These are phyloP conservation scores for Eurytoma adleriae DNA, from an alignment of 2,888 invertebrate genomes.

Conservation along the genomic window DNA sequence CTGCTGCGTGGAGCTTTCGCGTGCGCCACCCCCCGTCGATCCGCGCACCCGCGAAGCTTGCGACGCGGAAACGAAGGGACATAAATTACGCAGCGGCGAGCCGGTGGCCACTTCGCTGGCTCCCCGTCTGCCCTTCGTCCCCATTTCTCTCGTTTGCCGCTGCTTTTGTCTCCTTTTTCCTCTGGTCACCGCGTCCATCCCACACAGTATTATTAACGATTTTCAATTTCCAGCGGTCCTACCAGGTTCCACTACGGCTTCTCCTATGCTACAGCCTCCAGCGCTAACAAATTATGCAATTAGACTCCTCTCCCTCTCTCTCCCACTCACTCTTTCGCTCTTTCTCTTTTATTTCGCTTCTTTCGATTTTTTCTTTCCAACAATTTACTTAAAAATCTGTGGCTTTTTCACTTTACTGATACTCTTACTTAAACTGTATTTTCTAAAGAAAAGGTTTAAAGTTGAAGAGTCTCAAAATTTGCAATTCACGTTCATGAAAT, in stretches of 20 bases:
- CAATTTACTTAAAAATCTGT: too few relatives aligned
- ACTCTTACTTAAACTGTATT: neutral
- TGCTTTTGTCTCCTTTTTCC: constrained; percentile 42
- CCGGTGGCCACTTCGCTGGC: constrained; percentile 64
- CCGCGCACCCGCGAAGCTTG: constrained; percentile 65
- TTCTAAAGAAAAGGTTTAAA: neutral
- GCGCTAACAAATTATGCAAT: constrained; percentile 70
- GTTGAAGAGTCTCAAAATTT: too few relatives aligned
- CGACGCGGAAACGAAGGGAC: constrained; percentile 73
- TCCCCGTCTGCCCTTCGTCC: constrained; percentile 48
- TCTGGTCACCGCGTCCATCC: constrained; percentile 56
- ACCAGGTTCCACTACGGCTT: constrained; percentile 39
- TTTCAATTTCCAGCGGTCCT: constrained; percentile 70
- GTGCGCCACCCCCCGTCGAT: constrained; percentile 67
- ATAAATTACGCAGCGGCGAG: constrained; percentile 72
- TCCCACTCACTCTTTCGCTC: constrained; percentile 14
- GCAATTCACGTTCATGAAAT: too few relatives aligned
- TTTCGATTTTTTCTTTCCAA: constrained; percentile 22
- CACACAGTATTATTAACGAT: constrained; percentile 69
- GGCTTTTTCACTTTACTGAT: neutral
- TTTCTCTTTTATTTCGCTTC: neutral
- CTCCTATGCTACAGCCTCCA: constrained; percentile 50
- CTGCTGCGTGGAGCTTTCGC: constrained; percentile 62
- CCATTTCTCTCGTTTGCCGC: constrained; percentile 52
- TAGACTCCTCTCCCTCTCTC: constrained; percentile 63